Evolutionary conservation across 2,113 vertebrate species (phyloP), one percentile per base, ranked within the genome.

Genomic region (Epinephelus fuscoguttatus): DNA sequence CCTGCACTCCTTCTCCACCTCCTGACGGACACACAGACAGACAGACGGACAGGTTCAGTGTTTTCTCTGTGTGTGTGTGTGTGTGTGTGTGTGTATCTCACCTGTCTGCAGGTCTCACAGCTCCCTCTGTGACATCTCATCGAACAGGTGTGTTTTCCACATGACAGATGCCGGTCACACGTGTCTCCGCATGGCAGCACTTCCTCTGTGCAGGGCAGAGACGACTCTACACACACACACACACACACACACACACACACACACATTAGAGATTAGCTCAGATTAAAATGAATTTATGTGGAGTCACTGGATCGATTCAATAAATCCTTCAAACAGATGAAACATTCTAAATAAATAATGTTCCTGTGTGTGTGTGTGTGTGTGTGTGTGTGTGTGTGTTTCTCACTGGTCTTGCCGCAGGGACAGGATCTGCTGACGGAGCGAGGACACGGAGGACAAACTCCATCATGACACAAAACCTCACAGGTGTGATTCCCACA

Each of bases 31-130:
- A 67, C 15, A 50, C 49, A 50, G 1, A 27, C 47, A 50, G 13
- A 49, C 47, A 49, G 11, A 49, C 47, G 12, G 10, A 49, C 47
- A 49, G 47, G 17, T 15, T 50, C 17, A 50, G 49, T 17, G 49
- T 40, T 57, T 68, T 33, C 9, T 25, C 25, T 25, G 25, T 25
- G 61, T 68, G 76, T 53, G 70, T 57, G 82, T 57, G 76, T 42
- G 68, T 66, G 56, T 45, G 62, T 17, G 63, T 1, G 66, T 62
- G 74, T 14, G 67, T 27, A 45, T 2, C n/a, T 1, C 3, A 99
- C 98, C 96, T 99, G 97, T 90, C 98, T 95, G 92, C 98, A 99
- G 75, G 95, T 99, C 89, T 99, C 98, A 86, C 98, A 99, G 84
- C 95, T 94, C 77, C 97, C 98, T 80, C 97, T 92, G 92, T 99